phyloP scores from a whole-genome alignment of 1,140 invertebrate species.

The Spodoptera frugiperda region DNA sequence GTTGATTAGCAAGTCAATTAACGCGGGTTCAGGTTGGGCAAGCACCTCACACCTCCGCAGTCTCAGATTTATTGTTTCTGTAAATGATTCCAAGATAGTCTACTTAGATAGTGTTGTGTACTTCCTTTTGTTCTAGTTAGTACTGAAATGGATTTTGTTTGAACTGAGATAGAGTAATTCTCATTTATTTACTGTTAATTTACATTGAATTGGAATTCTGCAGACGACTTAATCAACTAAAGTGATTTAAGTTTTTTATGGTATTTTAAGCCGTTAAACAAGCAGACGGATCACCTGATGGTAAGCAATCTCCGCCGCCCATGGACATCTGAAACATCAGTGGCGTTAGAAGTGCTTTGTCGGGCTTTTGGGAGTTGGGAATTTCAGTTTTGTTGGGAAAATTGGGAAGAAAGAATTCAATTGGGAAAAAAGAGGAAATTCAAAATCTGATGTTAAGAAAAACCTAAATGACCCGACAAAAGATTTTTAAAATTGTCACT shows the following conservation, averaged over 20 bases:
- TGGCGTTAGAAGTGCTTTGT: too few relatives aligned
- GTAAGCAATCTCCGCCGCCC: too few relatives aligned
- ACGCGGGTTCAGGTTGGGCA: slow-evolving; percentile 49
- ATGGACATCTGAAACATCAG: too few relatives aligned
- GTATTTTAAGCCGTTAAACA: too few relatives aligned
- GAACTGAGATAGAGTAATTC: not conserved
- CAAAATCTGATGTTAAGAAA: too few relatives aligned
- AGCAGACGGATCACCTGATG: too few relatives aligned
- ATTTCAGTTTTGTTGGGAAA: too few relatives aligned
- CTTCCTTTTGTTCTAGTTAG: slow-evolving; percentile 21
- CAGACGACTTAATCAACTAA: not conserved
- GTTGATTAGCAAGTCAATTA: slow-evolving; percentile 57
- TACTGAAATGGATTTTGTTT: not conserved
- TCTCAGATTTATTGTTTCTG: slow-evolving; percentile 41
- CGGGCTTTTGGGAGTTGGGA: too few relatives aligned
- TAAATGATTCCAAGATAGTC: slow-evolving; percentile 30
- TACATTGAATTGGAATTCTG: not conserved
- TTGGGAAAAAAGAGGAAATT: too few relatives aligned
- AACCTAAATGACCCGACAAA: too few relatives aligned
- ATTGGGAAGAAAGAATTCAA: too few relatives aligned
- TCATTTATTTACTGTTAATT: not conserved
- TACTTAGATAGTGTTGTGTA: slow-evolving; percentile 18
- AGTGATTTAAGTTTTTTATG: too few relatives aligned
- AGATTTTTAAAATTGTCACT: not conserved
- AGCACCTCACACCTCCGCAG: slow-evolving; percentile 38